Conservation (phyloP, 2,113 vertebrate genomes). For the Peromyscus leucopus region DNA sequence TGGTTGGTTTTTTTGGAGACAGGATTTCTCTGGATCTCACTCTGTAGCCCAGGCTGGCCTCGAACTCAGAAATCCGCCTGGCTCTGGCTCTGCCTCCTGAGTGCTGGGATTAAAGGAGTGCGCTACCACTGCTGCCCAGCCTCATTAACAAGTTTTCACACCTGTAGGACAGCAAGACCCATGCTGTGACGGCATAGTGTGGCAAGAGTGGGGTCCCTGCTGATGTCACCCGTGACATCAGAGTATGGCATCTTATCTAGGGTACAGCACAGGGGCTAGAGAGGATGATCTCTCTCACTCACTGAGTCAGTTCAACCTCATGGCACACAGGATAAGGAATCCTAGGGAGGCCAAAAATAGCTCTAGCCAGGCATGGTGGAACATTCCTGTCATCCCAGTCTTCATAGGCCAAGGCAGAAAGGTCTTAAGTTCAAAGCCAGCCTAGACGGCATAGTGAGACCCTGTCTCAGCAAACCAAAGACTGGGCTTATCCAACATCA, state of each 20-base stretch:
- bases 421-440: background rate
- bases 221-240: background rate
- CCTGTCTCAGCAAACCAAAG: background rate
- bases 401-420: background rate
- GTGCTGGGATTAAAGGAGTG: no score
- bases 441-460: background rate
- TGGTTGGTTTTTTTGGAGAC: no score
- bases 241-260: background rate
- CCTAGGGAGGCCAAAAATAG: background rate
- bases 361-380: background rate
- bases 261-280: background rate
- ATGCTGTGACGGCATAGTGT: background rate
- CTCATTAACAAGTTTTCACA: background rate
- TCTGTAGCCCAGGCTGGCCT: no score
- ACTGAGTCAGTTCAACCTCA: background rate
- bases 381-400: background rate
- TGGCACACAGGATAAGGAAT: background rate
- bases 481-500: background rate
- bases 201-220: background rate
- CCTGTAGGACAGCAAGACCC: background rate
- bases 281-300: background rate
- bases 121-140: no score
- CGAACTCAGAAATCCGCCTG: no score
- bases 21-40: no score
- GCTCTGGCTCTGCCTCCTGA: no score